A percentile compares a stretch with the other conserved stretches of the same genome.
These are phyloP conservation scores for Drosophila ironensis DNA, from an alignment of 1,140 invertebrate genomes.

Conservation along the genomic window DNA sequence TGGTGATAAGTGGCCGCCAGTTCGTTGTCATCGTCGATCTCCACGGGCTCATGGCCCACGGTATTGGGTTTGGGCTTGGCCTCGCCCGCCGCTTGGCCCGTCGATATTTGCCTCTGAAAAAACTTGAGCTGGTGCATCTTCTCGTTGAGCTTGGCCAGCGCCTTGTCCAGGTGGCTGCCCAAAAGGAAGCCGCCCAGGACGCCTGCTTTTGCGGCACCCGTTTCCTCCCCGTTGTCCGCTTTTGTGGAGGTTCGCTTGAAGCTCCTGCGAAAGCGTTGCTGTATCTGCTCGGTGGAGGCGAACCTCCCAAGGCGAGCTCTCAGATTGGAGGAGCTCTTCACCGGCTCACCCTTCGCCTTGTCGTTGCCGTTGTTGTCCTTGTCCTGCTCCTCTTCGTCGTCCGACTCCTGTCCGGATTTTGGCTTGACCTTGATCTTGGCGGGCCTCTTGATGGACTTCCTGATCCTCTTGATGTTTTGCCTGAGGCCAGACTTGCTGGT, in stretches of 20 bases:
- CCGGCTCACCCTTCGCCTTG: no score
- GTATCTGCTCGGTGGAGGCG: conserved; percentile 51
- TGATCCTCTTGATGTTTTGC: conserved; percentile 57
- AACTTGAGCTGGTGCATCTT: conserved; percentile 73
- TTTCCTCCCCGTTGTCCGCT: neutral
- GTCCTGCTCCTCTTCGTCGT: conserved; percentile 1
- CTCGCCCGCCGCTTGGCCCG: neutral
- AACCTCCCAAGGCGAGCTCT: conserved; percentile 45
- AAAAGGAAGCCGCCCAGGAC: conserved; percentile 4
- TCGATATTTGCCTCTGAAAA: conserved; percentile 29
- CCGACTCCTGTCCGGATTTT: conserved; percentile 4
- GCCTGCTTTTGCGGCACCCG: neutral
- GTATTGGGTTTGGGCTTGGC: conserved; percentile 47
- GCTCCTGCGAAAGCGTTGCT: conserved; percentile 59
- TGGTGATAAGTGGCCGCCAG: conserved; percentile 60
- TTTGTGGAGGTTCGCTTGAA: conserved; percentile 38
- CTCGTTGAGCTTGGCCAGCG: conserved; percentile 62
- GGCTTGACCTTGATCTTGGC: conserved; percentile 7
- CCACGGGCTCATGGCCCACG: conserved; percentile 57
- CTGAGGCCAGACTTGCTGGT: conserved; percentile 13
- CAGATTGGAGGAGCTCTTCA: conserved; percentile 16
- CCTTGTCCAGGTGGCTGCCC: conserved; percentile 48
- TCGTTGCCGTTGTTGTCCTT: neutral
- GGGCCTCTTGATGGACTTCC: conserved; percentile 64
- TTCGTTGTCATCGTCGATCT: conserved; percentile 66